Base-by-base conservation (phyloP, 2,113 vertebrate species). In the Melozone crissalis region DNA sequence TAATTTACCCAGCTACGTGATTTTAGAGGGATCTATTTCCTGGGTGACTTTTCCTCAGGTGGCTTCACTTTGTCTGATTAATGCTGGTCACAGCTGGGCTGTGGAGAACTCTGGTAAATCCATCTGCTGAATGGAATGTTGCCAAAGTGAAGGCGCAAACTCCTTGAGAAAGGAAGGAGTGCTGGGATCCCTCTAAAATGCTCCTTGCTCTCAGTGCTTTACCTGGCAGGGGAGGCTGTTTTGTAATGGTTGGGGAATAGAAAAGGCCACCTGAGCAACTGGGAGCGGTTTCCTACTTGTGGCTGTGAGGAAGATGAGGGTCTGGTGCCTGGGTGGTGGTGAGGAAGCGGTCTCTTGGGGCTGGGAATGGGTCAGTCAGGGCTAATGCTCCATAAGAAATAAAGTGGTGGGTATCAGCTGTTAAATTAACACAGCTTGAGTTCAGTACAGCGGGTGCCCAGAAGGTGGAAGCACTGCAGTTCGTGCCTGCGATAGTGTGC, bases 401-500 rank as follows among this genome's bases (percentile, higher is more conserved):
- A 21, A 9, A 41, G 52, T 21, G n/a, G 39, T 57, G 0, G 7
- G 8, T 6, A 69, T 26, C 54, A 66, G 58, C 58, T 62, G 18
- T n/a, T 66, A 33, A 19, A 66, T 16, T 11, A 62, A 67, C 35
- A 2, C 23, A 75, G 49, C 35, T 95, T 41, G 41, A 30, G 30
- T 30, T 88, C 61, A 89, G 2, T 96, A 51, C 92, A 49, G 52
- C 71, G 5, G 26, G 54, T 93, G 21, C 15, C 94, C 95, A 95
- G 96, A 52, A 95, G 95, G 90, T 96, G 96, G 96, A 90, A 94
- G 92, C 85, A 96, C 79, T 67, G 88, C 49, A 35, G n/a, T 67
- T 95, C 51, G 13, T 17, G 15, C 35, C 27, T 67, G 47, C 15
- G 5, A 2, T 10, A 14, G 11, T 4, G 11, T n/a, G 19, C 5